Evolutionary conservation across 1,140 invertebrate genomes (phyloP).

Genomic region (Drosophila kohkoa): DNA sequence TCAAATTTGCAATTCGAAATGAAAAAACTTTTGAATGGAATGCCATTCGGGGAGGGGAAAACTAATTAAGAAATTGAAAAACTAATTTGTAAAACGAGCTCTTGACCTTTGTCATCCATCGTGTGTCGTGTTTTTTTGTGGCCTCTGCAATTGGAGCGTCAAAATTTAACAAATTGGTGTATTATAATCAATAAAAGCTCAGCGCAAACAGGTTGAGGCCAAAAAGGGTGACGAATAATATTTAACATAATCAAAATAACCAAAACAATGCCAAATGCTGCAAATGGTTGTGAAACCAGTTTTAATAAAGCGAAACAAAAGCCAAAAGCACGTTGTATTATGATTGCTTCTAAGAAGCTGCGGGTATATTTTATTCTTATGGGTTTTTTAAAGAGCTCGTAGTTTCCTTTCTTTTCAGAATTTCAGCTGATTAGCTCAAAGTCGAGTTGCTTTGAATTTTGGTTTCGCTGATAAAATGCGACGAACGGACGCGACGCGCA

Average conservation of each 20-base stretch:
- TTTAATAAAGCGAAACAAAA: conserved; percentile 23
- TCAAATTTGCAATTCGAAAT: conserved; percentile 6
- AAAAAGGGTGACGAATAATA: conserved; percentile 48
- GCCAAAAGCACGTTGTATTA: background rate
- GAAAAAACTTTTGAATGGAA: conserved; percentile 10
- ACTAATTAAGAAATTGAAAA: conserved; percentile 21
- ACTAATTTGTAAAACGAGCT: conserved; percentile 11
- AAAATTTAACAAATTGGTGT: conserved; percentile 23
- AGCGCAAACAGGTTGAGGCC: conserved; percentile 37
- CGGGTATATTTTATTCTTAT: background rate
- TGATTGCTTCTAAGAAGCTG: conserved; percentile 44
- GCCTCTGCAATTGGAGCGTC: conserved; percentile 1
- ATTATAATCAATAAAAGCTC: conserved; percentile 19
- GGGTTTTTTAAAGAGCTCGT: conserved; percentile 14
- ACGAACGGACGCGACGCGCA: background rate
- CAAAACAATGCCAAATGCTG: background rate
- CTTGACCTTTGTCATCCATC: conserved; percentile 8
- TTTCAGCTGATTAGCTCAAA: conserved; percentile 29
- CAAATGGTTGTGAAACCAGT: conserved; percentile 29
- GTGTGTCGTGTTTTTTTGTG: background rate
- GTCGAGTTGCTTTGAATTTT: conserved; percentile 15
- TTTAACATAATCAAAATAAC: conserved; percentile 35
- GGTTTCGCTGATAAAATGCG: conserved; percentile 36
- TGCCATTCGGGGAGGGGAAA: background rate
- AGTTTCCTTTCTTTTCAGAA: conserved; percentile 22